Conservation (phyloP, 30 jellyfish, hydroid and myxozoan genomes). For the Hydra vulgaris region DNA sequence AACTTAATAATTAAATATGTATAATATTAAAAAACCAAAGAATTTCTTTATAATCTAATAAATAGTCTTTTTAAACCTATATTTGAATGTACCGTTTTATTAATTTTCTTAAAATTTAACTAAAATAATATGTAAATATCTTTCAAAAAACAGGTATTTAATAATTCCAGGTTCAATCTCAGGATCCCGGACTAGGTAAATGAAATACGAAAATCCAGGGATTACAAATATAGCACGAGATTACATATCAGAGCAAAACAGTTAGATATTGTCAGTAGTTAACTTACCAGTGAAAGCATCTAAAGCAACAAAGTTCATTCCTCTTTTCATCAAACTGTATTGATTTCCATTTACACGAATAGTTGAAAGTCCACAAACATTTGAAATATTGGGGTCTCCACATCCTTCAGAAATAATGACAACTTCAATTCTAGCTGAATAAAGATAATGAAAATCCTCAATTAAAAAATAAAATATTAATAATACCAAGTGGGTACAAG, state of each 20-base stretch:
- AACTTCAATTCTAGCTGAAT: conserved; percentile 19
- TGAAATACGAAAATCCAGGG: background rate
- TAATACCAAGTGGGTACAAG: background rate
- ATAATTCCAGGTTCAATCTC: background rate
- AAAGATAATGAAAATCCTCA: background rate
- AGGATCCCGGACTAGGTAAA: background rate
- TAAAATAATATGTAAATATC: background rate
- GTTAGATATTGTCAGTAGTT: background rate
- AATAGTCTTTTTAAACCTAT: background rate
- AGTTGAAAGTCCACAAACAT: conserved; percentile 38
- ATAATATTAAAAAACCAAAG: too few relatives aligned
- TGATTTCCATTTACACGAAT: conserved; percentile 52
- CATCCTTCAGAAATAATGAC: conserved; percentile 31
- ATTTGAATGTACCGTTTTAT: background rate
- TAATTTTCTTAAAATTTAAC: background rate
- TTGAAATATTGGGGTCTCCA: conserved; percentile 30
- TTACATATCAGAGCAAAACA: background rate
- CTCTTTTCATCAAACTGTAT: conserved; percentile 37
- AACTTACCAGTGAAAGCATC: conserved; percentile 48
- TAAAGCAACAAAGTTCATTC: conserved; percentile 53
- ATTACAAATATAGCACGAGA: background rate
- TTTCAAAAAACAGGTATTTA: background rate
- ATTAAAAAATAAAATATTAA: background rate
- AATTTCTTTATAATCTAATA: background rate
- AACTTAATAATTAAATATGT: too few relatives aligned